These are phyloP conservation scores for Discoglossus pictus DNA, from an alignment of 2,797 vertebrate genomes.

Conservation along the genomic window DNA sequence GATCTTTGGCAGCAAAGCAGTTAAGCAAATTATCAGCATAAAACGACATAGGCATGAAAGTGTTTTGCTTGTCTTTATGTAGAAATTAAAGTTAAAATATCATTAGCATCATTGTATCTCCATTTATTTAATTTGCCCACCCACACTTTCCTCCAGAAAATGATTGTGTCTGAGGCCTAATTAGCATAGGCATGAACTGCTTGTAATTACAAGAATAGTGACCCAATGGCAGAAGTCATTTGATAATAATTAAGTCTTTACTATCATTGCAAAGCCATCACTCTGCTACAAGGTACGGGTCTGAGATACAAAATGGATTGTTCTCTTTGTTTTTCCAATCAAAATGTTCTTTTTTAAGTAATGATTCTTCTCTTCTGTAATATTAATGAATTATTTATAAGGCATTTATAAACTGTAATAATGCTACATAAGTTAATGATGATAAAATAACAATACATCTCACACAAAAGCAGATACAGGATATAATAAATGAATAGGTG, in stretches of 20 bases:
- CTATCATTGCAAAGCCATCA: slow-evolving; percentile 45
- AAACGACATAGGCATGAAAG: slow-evolving; percentile 51
- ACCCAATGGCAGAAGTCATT: slow-evolving; percentile 51
- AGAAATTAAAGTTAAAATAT: slow-evolving; percentile 53
- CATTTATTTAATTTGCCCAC: slow-evolving; percentile 53
- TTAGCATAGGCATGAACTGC: slow-evolving; percentile 52
- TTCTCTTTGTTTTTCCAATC: slow-evolving; percentile 28
- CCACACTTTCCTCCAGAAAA: slow-evolving; percentile 47
- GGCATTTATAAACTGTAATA: no score
- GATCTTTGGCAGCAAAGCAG: slow-evolving; percentile 23
- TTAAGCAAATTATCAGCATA: slow-evolving; percentile 44
- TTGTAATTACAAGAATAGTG: slow-evolving; percentile 52
- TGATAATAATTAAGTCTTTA: slow-evolving; percentile 54
- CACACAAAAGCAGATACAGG: no score
- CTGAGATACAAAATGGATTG: slow-evolving; percentile 6
- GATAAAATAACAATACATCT: no score
- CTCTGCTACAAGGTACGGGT: slow-evolving; percentile 41
- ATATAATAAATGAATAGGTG: no score
- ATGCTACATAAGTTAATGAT: no score
- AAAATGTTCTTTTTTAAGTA: slow-evolving; percentile 1
- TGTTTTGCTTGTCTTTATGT: slow-evolving; percentile 47
- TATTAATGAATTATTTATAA: no score
- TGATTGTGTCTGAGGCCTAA: slow-evolving; percentile 44
- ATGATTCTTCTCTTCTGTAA: no score
- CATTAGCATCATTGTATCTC: slow-evolving; percentile 50